Evolutionary conservation across 2,797 vertebrate genomes (phyloP).

Genomic region (Catostomus latipinnis): DNA sequence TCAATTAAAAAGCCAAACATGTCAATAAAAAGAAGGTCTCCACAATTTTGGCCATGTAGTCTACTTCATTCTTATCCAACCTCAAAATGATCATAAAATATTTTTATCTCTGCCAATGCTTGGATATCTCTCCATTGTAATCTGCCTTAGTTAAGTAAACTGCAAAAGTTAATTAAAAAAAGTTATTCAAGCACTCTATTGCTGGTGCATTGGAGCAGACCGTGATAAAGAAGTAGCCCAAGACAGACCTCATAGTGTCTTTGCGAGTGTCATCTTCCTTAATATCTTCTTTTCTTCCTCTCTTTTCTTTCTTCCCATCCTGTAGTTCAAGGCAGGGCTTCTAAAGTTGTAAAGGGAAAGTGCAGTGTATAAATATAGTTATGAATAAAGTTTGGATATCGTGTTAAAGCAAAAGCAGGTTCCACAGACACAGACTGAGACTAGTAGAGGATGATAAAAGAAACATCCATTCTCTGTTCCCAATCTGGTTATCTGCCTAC

Average conservation of each 20-base stretch:
- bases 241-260: slow-evolving; percentile 72
- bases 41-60: not conserved
- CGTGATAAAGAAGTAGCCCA: not conserved
- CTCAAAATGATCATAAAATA: not conserved
- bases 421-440: not conserved
- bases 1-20: too few relatives aligned
- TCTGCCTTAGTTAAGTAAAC: not conserved
- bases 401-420: not conserved
- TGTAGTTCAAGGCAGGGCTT: slow-evolving; percentile 56
- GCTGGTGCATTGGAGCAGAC: not conserved
- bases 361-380: not conserved
- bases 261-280: slow-evolving; percentile 63
- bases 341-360: slow-evolving; percentile 52
- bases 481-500: too few relatives aligned
- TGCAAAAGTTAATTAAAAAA: not conserved
- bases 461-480: not conserved
- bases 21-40: too few relatives aligned
- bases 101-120: not conserved
- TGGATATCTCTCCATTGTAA: not conserved
- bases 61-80: not conserved
- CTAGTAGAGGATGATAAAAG: not conserved
- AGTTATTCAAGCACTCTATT: not conserved
- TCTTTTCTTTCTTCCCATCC: slow-evolving; percentile 23
- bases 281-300: slow-evolving; percentile 41
- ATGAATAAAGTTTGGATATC: not conserved